Evolutionary conservation across 2,113 vertebrate species (phyloP).

Genomic region (Boleophthalmus pectinirostris): DNA sequence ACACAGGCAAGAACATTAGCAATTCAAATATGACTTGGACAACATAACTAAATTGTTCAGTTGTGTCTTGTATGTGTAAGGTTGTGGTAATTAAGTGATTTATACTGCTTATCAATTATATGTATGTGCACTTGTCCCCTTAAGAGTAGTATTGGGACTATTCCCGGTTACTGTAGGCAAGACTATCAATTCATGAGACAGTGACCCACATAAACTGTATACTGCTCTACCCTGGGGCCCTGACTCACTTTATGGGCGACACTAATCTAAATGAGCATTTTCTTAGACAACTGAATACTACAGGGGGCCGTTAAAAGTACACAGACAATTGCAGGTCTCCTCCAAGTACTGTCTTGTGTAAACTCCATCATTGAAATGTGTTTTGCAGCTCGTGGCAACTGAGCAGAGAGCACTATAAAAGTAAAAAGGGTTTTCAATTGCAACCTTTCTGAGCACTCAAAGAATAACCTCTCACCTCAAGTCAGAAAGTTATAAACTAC

Average conservation of each 20-base stretch:
- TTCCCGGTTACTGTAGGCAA: neutral
- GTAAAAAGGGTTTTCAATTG: constrained; percentile 27
- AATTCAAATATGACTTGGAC: neutral
- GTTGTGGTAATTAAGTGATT: neutral
- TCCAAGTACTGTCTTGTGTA: constrained; percentile 4
- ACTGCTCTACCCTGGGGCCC: neutral
- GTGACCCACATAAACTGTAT: constrained; percentile 8
- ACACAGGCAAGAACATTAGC: neutral
- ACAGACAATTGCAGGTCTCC: constrained; percentile 17
- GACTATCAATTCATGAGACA: constrained; percentile 3
- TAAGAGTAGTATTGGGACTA: constrained; percentile 8
- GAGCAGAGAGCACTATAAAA: constrained; percentile 43
- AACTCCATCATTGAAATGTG: constrained; percentile 57
- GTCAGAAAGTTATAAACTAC: constrained; percentile 38
- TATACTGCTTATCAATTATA: neutral
- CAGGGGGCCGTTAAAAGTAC: constrained; percentile 28
- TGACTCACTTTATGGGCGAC: constrained; percentile 2
- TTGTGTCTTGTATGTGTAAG: neutral
- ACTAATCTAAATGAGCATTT: constrained; percentile 10
- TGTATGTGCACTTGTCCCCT: neutral
- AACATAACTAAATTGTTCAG: neutral
- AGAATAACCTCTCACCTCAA: constrained; percentile 42
- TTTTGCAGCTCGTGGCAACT: constrained; percentile 50
- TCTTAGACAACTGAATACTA: constrained; percentile 12
- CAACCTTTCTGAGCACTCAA: neutral